These are phyloP conservation scores for Ceramica pisi DNA, from an alignment of 2,888 invertebrate genomes.

Conservation along the genomic window DNA sequence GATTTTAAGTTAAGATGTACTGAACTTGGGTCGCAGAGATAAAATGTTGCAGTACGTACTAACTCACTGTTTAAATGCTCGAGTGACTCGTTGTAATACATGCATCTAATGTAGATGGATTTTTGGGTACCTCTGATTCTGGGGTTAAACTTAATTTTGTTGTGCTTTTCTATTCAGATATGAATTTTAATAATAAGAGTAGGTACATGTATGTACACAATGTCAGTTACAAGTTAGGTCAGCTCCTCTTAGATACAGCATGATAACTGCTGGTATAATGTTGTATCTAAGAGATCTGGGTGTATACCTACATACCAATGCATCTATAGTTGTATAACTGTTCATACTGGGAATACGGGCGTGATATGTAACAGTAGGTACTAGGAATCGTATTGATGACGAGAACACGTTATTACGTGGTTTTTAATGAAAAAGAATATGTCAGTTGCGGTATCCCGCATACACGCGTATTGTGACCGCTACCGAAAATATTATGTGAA, in stretches of 20 bases:
- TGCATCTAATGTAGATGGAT: neutral
- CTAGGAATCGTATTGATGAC: neutral
- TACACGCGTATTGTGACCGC: conserved; percentile 6
- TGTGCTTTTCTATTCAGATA: neutral
- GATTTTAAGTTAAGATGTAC: conserved; percentile 21
- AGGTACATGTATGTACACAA: too few species aligned
- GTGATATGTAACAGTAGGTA: neutral
- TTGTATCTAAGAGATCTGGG: too few species aligned
- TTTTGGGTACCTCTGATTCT: neutral
- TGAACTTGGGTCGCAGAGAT: neutral
- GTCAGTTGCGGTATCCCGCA: conserved; percentile 7
- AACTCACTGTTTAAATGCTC: neutral
- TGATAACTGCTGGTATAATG: neutral
- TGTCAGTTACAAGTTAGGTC: too few species aligned
- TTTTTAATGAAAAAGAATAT: conserved; percentile 12
- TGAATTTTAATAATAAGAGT: too few species aligned
- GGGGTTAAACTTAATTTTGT: neutral
- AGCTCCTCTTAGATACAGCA: neutral
- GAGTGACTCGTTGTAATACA: neutral
- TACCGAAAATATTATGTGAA: conserved; percentile 11
- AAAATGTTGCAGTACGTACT: neutral
- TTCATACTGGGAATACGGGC: too few species aligned
- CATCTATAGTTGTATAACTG: too few species aligned
- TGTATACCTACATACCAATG: neutral
- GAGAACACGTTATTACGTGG: neutral